A percentile compares a stretch with the other conserved stretches of the same genome.
phyloP scores from a whole-genome alignment of 2,113 vertebrate species.

The Jacana jacana region DNA sequence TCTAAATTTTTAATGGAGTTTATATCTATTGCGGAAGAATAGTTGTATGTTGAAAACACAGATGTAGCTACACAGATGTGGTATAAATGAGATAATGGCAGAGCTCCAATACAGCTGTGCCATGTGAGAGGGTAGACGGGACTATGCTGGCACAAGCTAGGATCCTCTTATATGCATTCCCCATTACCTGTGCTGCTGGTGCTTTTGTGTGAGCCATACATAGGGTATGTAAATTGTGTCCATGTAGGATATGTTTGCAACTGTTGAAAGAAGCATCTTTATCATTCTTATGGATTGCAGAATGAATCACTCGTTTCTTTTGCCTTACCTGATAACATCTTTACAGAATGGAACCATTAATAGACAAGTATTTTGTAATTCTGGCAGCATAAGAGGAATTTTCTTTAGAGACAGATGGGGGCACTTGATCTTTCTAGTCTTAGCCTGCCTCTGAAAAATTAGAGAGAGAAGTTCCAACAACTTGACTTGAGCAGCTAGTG shows the following conservation, averaged over 20 bases:
- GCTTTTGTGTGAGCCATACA: background rate
- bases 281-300: background rate
- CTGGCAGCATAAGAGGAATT: background rate
- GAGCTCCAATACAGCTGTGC: background rate
- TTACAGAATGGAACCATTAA: background rate
- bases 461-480: background rate
- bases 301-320: background rate
- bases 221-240: background rate
- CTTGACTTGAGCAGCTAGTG: background rate
- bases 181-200: background rate
- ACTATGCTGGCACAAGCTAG: background rate
- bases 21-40: background rate
- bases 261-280: background rate
- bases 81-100: background rate
- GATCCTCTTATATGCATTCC: background rate
- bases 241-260: background rate
- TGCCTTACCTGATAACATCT: background rate
- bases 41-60: background rate
- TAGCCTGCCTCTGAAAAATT: background rate
- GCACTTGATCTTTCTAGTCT: background rate
- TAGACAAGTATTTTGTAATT: background rate
- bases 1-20: background rate
- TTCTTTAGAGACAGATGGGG: background rate
- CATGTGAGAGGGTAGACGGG: accelerated
- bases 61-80: background rate